Evolutionary conservation across 2,797 vertebrate species (phyloP).

Genomic region (Anguilla obscura): DNA sequence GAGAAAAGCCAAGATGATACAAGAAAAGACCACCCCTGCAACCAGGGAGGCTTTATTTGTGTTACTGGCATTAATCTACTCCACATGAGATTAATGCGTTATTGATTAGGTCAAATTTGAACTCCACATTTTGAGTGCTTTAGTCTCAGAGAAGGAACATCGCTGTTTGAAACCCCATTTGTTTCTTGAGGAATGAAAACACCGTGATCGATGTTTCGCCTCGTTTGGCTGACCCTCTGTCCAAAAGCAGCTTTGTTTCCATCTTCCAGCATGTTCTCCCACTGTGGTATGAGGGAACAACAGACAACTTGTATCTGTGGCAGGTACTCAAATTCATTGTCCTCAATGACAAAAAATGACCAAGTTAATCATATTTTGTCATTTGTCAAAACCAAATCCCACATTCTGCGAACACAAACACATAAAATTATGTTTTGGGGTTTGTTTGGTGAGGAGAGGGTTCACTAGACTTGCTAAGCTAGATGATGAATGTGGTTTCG

Average conservation of each 20-base stretch:
- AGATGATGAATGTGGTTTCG: conserved; percentile 1
- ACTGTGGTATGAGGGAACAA: background rate
- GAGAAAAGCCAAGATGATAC: background rate
- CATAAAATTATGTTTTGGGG: background rate
- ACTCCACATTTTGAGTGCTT: background rate
- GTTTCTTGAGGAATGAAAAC: background rate
- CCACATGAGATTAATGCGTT: background rate
- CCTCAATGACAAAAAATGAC: background rate
- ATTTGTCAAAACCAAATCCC: background rate
- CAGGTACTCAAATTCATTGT: background rate
- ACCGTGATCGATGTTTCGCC: background rate
- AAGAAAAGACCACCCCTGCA: background rate
- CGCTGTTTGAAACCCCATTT: background rate
- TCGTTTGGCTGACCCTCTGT: background rate
- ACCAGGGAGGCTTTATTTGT: background rate
- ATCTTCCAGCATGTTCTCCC: background rate
- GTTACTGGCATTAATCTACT: background rate
- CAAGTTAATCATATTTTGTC: background rate
- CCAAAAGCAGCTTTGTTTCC: background rate
- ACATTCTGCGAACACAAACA: background rate
- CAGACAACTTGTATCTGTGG: background rate
- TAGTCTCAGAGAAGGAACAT: background rate
- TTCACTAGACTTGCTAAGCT: background rate
- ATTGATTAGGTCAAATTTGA: conserved; percentile 3
- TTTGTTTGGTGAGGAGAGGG: background rate